Base-by-base conservation (phyloP, 2,797 vertebrate species). In the Numenius phaeopus region DNA sequence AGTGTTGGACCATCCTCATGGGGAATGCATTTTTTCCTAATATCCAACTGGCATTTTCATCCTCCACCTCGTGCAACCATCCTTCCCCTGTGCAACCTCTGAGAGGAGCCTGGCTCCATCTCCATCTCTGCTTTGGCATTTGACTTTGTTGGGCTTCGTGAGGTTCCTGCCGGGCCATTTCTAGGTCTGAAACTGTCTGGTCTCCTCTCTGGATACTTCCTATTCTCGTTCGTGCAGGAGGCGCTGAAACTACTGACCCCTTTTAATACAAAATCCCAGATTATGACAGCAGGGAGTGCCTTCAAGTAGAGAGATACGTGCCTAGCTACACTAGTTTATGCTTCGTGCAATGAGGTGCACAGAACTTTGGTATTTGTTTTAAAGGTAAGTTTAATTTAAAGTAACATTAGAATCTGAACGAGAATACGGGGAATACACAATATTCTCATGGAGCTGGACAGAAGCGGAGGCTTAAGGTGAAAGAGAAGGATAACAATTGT, bases 211-310 rank as follows among this genome's bases (percentile, higher is more conserved):
- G 44, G 32, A 19, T 29, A n/a, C 27, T 19, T 72, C n/a, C 59
- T 40, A 5, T 54, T 75, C 69, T 62, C 1, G 0, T 75, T 81
- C 15, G 7, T 24, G 61, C 0, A 1, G 27, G 50, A 64, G 4
- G 18, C 64, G 39, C 50, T 71, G 73, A 39, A 81, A 50, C 16
- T 42, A 39, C 65, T 27, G 54, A 34, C 24, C n/a, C 0, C 1
- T 52, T 90, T 58, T 40, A 73, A 52, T 12, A 47, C 16, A 79
- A 52, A 78, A 84, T 44, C 59, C 46, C 39, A 47, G 37, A 30
- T 59, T 72, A 34, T 54, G 61, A 40, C 14, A n/a, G 34, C 14
- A 47, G 20, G 32, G 29, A 58, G 37, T 7, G 7, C 37, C 27
- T 77, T 40, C 40, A 40, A 52, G 26, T 40, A 66, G 37, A 54